phyloP scores from a whole-genome alignment of 2,888 invertebrate genomes.

The Pyrochroa serraticornis region DNA sequence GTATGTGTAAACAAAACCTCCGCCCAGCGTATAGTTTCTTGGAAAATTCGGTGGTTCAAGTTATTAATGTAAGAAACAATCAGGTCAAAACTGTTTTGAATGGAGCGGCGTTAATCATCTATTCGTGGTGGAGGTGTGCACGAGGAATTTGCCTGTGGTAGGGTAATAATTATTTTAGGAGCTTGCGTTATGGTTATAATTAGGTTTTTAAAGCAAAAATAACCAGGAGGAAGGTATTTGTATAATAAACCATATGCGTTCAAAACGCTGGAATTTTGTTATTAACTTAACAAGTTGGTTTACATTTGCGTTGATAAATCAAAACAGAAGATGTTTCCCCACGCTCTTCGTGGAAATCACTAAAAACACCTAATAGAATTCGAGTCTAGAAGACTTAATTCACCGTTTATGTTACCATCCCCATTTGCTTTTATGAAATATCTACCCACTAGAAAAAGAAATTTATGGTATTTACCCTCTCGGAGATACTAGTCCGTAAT shows the following conservation, averaged over 20 bases:
- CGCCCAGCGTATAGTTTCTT: neutral
- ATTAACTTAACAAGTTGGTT: slow-evolving; percentile 10
- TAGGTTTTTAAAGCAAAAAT: slow-evolving; percentile 22
- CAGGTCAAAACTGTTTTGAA: slow-evolving; percentile 16
- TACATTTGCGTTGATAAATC: slow-evolving; percentile 6
- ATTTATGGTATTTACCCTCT: too few species aligned
- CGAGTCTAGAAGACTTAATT: too few species aligned
- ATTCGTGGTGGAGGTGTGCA: too few species aligned
- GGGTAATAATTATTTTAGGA: slow-evolving; percentile 25
- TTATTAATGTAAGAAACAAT: slow-evolving; percentile 10
- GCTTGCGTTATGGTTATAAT: slow-evolving; percentile 25
- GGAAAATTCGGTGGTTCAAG: neutral
- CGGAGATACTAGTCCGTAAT: too few species aligned
- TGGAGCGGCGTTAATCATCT: slow-evolving; percentile 8
- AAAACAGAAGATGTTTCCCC: slow-evolving; percentile 2
- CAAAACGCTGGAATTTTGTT: slow-evolving; percentile 7
- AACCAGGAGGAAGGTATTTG: slow-evolving; percentile 16
- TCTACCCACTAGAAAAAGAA: too few species aligned
- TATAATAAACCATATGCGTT: slow-evolving; percentile 12
- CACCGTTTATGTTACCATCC: too few species aligned
- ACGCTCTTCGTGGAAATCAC: too few species aligned
- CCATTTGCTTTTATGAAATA: too few species aligned
- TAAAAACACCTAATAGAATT: too few species aligned
- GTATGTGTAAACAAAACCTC: neutral
- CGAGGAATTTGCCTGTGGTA: slow-evolving; percentile 14